These are phyloP conservation scores for Penaeus vannamei DNA, from an alignment of 1,140 invertebrate species.

Conservation along the genomic window DNA sequence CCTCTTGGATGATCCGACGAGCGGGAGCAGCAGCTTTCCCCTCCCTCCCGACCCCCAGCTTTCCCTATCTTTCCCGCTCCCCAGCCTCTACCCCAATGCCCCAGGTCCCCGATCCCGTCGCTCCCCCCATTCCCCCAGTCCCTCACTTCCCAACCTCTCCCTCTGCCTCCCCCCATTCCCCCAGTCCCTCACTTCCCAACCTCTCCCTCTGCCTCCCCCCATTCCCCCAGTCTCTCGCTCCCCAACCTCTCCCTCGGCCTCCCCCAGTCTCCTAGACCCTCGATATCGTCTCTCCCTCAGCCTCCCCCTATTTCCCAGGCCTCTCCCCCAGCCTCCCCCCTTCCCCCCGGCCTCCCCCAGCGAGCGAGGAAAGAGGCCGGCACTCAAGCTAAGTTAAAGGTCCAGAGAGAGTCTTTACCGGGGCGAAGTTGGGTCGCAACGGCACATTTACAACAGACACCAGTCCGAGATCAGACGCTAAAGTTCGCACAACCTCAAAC, in stretches of 20 bases:
- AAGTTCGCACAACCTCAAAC: neutral
- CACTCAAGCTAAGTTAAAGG: too few species aligned
- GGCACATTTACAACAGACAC: too few species aligned
- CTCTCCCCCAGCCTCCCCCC: neutral
- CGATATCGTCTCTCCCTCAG: constrained; percentile 18
- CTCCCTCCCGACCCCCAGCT: too few species aligned
- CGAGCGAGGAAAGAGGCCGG: too few species aligned
- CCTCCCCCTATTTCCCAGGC: neutral
- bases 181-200: neutral
- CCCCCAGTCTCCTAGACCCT: neutral
- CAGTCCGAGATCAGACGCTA: too few species aligned
- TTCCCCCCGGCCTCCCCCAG: neutral
- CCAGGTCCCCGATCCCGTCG: neutral
- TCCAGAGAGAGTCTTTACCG: too few species aligned
- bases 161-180: neutral
- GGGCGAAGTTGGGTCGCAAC: too few species aligned
- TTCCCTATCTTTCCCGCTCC: neutral
- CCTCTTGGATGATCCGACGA: too few species aligned
- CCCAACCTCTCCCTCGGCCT: constrained; percentile 7
- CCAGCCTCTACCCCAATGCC: neutral
- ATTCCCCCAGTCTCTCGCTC: neutral
- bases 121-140: neutral
- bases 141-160: neutral
- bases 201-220: neutral
- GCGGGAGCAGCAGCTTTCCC: too few species aligned